Base-by-base conservation (phyloP, 2,113 vertebrate genomes). In the Origma solitaria region DNA sequence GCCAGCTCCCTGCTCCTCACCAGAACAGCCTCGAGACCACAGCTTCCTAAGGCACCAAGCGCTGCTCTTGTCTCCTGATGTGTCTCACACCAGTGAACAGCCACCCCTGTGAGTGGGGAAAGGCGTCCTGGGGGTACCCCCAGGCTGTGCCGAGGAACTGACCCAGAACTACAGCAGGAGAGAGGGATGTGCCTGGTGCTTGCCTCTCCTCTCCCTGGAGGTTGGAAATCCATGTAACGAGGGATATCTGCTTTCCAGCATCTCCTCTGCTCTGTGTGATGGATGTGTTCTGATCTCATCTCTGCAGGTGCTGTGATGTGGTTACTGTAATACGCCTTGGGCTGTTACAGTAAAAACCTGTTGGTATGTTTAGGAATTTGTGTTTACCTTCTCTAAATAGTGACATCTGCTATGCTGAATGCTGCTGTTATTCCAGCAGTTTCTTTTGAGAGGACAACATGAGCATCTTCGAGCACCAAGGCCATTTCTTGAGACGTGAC, bases 11-110 rank as follows among this genome's bases (percentile, higher is more conserved):
- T 0, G 1, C 3, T 61, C 47, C 62, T 57, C 37, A 7, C 22
- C 6, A 2, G 0, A 1, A 13, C 8, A 4, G 27, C 13, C 28
- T 13, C 6, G 11, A 30, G 37, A 15, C 21, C 16, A 6, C 15
- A 27, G 50, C 11, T 10, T 57, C 33, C 21, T 6, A 23, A 31
- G 17, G 19, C 44, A 31, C 30, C 18, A 2, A 4, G 23, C 11
- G 16, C 31, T 83, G 56, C 72, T 58, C 3, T 25, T 51, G 13
- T 0, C 31, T 5, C 3, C 77, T 38, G 68, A 3, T 20, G 9
- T 21, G 38, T 2, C n/a, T 18, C 7, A 14, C 0, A 4, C 1
- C 7, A 18, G 30, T 16, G 27, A 83, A 44, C 13, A 7, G 23
- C 27, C 16, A 4, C 25, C 24, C 9, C 37, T 2, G 2, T 1